Evolutionary conservation across 2,888 invertebrate genomes (phyloP).

Genomic region (Biston betularia): DNA sequence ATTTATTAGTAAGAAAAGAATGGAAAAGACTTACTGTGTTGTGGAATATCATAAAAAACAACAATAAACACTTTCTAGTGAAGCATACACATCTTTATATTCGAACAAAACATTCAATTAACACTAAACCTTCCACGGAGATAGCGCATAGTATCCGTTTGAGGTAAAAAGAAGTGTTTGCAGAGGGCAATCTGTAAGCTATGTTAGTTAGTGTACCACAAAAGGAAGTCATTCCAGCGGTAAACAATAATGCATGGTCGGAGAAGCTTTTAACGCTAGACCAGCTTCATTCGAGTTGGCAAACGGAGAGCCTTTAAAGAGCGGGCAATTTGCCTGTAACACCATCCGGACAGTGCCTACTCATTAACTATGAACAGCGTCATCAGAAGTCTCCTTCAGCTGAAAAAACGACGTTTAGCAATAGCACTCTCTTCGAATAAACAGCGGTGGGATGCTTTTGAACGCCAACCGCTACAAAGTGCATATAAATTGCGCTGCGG

Average conservation of each 20-base stretch:
- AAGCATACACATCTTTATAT: slow-evolving; percentile 25
- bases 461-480: slow-evolving; percentile 78
- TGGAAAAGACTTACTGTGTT: no score
- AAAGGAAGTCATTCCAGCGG: slow-evolving; percentile 79
- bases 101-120: slow-evolving; percentile 62
- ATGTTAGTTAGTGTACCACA: slow-evolving; percentile 59
- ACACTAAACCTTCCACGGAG: slow-evolving; percentile 54
- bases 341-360: slow-evolving; percentile 80
- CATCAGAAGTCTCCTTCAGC: slow-evolving; percentile 83
- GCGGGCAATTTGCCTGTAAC: slow-evolving; percentile 80
- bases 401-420: slow-evolving; percentile 80
- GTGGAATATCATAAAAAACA: slow-evolving; percentile 3
- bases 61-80: slow-evolving; percentile 28
- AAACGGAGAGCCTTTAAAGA: slow-evolving; percentile 72
- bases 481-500: slow-evolving; percentile 83
- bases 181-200: slow-evolving; percentile 56
- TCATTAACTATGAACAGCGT: slow-evolving; percentile 85
- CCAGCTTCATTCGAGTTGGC: slow-evolving; percentile 65
- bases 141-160: slow-evolving; percentile 57
- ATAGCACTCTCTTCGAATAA: slow-evolving; percentile 79
- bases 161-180: slow-evolving; percentile 57
- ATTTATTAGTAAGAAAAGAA: no score
- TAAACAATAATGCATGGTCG: slow-evolving; percentile 81
- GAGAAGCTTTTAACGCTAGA: slow-evolving; percentile 77
- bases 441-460: slow-evolving; percentile 74